These are phyloP conservation scores for Ophthalmolycus amberensis DNA, from an alignment of 2,113 vertebrate genomes.

Conservation along the genomic window DNA sequence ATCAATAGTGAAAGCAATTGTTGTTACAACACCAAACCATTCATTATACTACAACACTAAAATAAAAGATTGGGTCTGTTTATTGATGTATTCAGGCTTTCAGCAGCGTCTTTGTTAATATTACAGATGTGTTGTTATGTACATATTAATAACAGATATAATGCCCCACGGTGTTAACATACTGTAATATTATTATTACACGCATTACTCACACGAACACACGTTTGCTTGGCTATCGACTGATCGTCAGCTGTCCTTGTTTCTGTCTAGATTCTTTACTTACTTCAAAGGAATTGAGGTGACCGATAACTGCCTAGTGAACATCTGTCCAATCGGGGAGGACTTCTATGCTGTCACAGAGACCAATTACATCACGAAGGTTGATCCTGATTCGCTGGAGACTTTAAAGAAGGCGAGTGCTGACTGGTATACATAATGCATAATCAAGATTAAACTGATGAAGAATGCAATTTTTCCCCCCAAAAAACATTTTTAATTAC, in stretches of 20 bases:
- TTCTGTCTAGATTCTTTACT: conserved; percentile 90
- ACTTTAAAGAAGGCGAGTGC: conserved; percentile 91
- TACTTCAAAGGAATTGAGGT: conserved; percentile 96
- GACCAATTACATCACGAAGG: conserved; percentile 95
- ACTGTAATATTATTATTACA: not conserved
- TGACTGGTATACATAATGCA: not conserved
- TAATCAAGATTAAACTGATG: not conserved
- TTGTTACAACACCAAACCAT: not conserved
- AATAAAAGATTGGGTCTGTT: not conserved
- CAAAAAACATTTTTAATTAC: not conserved
- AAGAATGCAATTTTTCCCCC: not conserved
- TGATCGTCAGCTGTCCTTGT: not conserved
- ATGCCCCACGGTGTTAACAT: not conserved
- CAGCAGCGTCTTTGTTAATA: not conserved
- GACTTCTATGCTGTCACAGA: conserved; percentile 97
- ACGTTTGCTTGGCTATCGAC: not conserved
- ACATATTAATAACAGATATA: not conserved
- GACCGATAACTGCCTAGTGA: conserved; percentile 95
- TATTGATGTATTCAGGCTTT: not conserved
- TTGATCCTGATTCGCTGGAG: conserved; percentile 94
- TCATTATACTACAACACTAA: not conserved
- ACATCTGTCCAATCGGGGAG: conserved; percentile 93
- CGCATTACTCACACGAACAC: not conserved
- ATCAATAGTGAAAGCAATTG: not conserved
- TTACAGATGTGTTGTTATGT: not conserved